Evolutionary conservation across 2,888 invertebrate genomes (phyloP), one percentile per base, ranked within the genome.

Genomic region (Ophraella communa): DNA sequence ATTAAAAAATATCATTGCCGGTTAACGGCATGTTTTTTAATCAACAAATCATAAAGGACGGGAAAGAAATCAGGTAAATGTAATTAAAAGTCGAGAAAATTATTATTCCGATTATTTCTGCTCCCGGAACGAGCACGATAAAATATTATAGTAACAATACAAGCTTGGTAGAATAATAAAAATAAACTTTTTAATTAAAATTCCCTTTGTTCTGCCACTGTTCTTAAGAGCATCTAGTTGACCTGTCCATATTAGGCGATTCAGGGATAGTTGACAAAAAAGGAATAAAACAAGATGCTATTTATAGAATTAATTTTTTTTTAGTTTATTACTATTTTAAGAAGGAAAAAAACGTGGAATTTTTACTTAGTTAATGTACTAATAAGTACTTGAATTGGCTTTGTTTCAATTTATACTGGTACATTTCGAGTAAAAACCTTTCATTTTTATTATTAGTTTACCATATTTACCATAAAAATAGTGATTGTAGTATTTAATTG

Each of bases 161-260:
- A n/a, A n/a, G n/a, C n/a, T n/a, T n/a, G n/a, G n/a, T n/a, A n/a
- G n/a, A n/a, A n/a, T n/a, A n/a, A n/a, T n/a, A n/a, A n/a, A n/a
- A n/a, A n/a, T n/a, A n/a, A n/a, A n/a, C n/a, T n/a, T n/a, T n/a
- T n/a, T n/a, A n/a, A n/a, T n/a, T n/a, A 11, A 8, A 30, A 30
- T 11, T 2, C 2, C 30, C 39, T 39, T 39, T 39, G 39, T 39
- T 53, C 30, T 53, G 33, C 53, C 53, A 53, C 23, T 55, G 24
- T 30, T 27, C 8, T 56, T 45, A 27, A 20, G 21, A 21, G 30
- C 27, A 49, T 35, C 30, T 49, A 14, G 57, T 45, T 57, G 47
- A 57, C 57, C 57, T 57, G 42, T 35, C 57, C 57, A 49, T 57
- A 49, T 57, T 30, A 49, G 35, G 57, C 49, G 57, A 57, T 57